Base-by-base conservation (phyloP, 1,140 invertebrate species). In the Battus philenor region DNA sequence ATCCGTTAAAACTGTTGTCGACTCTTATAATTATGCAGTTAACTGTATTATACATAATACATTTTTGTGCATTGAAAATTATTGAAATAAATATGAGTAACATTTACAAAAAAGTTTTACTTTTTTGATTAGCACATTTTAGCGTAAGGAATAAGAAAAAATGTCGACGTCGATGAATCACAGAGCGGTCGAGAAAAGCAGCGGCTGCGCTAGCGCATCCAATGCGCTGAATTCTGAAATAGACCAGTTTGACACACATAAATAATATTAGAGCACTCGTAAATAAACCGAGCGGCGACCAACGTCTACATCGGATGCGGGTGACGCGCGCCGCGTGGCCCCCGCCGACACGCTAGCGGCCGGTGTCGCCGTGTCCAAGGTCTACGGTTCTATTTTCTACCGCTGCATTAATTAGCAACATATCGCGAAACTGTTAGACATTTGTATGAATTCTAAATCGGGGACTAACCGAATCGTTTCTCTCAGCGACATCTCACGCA, bases 221-320 rank as follows among this genome's bases (percentile, higher is more conserved):
- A 49, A 43, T 67, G 62, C 56, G 61, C 67, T 53, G 50, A 62
- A 58, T 63, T 59, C 68, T 47, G 59, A 78, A 78, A 78, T 78
- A 81, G 72, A 66, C 44, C 64, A 50, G 50, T 74, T 78, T 81
- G 77, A 81, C 77, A 81, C 63, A 78, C 72, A 81, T 81, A 76
- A 80, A 80, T 77, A 77, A 77, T 80, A 72, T 70, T 74, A 66
- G 67, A 57, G 41, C 44, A 48, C 45, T 75, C 66, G 64, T 77
- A 75, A 75, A 77, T 69, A 76, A 13, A 13, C 50, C 54, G 22
- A 17, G 55, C 51, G 44, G 54, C 55, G 44, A 51, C 48, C 55
- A 53, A 65, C 55, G 57, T 61, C 58, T 59, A 50, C 31, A 58
- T 64, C 45, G 29, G 44, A 46, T 24, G 51, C 29, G 49, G 48